Evolutionary conservation across 2,888 invertebrate species (phyloP), one percentile per base, ranked within the genome.

Genomic region (Synergus japonicus): DNA sequence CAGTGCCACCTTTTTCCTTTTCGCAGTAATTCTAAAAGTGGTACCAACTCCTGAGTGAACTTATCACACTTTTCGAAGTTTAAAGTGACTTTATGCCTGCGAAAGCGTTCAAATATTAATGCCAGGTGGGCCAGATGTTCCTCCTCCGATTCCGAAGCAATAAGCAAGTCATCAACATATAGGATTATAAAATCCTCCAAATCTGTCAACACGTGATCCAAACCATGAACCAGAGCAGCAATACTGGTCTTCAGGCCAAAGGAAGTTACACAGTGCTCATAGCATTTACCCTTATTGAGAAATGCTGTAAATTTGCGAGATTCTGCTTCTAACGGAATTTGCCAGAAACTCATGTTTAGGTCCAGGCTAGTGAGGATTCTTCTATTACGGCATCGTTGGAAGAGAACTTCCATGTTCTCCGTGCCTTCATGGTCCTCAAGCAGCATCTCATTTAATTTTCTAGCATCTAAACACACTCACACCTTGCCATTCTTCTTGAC

Each of bases 281-380:
- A 83, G 0, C 79, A 58, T n/a, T 49, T 76, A 4, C 83, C 82
- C 1, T 78, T 64, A 5, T 82, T 49, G 13, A 76, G 22, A 7
- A 83, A 82, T 0, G 82, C 82, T 0, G 81, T 82, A 15, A 79
- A 81, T 63, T 83, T 79, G 0, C 77, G 15, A 0, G 83, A 85
- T 0, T 67, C 66, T 15, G 69, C 44, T 9, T 82, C 65, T 2
- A 86, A 41, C 0, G 84, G 83, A 0, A 85, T 78, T 41, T 85
- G 84, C 85, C 84, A 85, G 37, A 85, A 86, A 10, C 84, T 85
- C 4, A 73, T 78, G 0, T 76, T 81, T 22, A 86, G 12, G 76
- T 85, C 84, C 1, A 86, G 22, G 22, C 22, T 22, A 22, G 22
- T 22, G 22, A 22, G 22, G n/a, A 58, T 73, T 2, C 29, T 15